Conservation (phyloP, 1,140 invertebrate genomes). For the Octopus sinensis region DNA sequence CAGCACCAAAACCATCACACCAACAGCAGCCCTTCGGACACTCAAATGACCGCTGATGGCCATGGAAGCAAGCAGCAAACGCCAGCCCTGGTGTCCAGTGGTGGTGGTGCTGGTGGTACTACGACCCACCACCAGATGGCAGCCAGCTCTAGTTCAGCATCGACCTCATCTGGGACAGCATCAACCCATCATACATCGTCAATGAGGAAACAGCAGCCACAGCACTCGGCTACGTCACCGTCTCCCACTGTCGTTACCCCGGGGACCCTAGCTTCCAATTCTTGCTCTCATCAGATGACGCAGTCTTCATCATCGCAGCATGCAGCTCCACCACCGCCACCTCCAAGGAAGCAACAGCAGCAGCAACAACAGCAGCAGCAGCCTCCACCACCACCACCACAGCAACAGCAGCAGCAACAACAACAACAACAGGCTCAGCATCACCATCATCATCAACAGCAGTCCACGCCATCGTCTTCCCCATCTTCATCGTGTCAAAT, state of each 20-base stretch:
- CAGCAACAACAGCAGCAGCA: background rate
- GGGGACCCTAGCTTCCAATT: background rate
- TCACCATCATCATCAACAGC: background rate
- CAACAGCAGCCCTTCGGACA: background rate
- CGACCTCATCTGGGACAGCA: background rate
- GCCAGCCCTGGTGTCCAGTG: background rate
- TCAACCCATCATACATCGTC: background rate
- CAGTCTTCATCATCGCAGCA: background rate
- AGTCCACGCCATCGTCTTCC: background rate
- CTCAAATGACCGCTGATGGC: background rate
- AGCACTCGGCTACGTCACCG: background rate
- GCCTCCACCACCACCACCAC: background rate
- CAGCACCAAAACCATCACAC: slow-evolving; percentile 57
- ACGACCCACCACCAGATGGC: background rate
- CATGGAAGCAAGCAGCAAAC: background rate
- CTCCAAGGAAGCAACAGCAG: background rate
- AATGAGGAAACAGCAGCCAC: background rate
- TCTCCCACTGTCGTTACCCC: background rate
- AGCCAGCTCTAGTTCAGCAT: background rate
- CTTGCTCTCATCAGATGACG: background rate
- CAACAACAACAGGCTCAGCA: background rate
- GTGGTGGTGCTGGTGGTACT: background rate
- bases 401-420: background rate
- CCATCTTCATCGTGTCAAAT: background rate
- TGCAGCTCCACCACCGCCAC: background rate